Percentiles rank a stretch among this genome's conserved stretches.
These are phyloP conservation scores for Microcebus jonahi DNA, from an alignment of 2,113 vertebrate genomes.

Conservation along the genomic window DNA sequence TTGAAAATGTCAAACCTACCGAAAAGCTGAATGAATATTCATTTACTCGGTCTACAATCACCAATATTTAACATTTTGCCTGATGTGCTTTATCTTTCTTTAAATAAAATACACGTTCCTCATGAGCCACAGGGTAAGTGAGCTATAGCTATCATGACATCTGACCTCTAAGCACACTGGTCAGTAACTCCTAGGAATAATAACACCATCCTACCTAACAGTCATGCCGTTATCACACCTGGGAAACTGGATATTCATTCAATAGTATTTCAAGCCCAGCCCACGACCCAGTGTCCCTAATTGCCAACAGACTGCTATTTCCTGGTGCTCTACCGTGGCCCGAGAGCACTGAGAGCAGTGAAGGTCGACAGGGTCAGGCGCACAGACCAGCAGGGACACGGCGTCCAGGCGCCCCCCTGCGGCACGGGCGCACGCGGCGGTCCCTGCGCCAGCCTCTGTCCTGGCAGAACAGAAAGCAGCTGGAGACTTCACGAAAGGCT, in stretches of 20 bases:
- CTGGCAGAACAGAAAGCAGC: not conserved
- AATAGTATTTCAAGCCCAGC: not conserved
- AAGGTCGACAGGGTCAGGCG: not conserved
- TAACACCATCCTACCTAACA: not conserved
- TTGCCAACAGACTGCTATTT: not conserved
- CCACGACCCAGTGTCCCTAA: not conserved
- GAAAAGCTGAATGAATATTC: not conserved
- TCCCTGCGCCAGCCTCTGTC: not conserved
- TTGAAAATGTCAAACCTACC: not conserved
- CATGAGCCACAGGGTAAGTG: not conserved
- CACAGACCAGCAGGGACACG: not conserved
- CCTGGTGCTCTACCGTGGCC: not conserved
- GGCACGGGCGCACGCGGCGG: accelerated
- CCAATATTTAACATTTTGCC: not conserved
- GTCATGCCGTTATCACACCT: too few species aligned
- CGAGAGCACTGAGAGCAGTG: not conserved
- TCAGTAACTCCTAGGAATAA: not conserved
- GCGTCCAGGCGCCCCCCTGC: accelerated
- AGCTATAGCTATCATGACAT: not conserved
- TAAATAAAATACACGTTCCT: not conserved
- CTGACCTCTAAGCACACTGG: not conserved
- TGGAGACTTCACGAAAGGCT: not conserved
- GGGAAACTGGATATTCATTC: not conserved
- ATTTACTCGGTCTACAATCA: not conserved
- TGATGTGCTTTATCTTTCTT: not conserved